Evolutionary conservation across 2,113 vertebrate species (phyloP), one percentile per base, ranked within the genome.

Genomic region (Myotis lucifugus): DNA sequence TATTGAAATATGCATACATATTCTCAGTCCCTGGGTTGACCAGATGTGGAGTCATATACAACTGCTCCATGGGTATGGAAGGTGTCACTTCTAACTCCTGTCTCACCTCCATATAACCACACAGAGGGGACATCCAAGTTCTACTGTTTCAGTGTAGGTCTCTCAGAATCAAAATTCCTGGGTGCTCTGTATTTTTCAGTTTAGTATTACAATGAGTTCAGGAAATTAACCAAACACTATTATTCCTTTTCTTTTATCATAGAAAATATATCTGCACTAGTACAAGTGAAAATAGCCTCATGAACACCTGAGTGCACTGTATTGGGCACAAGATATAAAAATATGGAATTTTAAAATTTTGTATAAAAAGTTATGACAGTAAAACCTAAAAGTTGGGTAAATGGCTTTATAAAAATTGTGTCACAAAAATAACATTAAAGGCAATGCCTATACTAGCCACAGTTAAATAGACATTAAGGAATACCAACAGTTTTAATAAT

Each of bases 201-300:
- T 96, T 21, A 91, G n/a, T 34, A 79, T 42, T 82, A 89, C 18
- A 76, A 11, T 48, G 14, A 90, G 19, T 86, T 93, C 34, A 91
- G 46, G 66, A 91, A 85, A 85, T 0, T 70, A 42, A 91, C 40
- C 29, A 29, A 72, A 82, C 25, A 78, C 32, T 54, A 83, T 84
- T 83, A 40, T 85, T 69, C 2, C 6, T 42, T 42, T 25, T 91
- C 29, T 92, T 89, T 88, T 91, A 67, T 37, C 72, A 70, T 5
- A 70, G 23, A 70, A 61, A 50, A 92, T 88, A 76, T 85, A 32
- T 34, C 81, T 93, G 56, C 23, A 59, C 56, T 59, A 11, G 23
- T 34, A 86, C 5, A 90, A 92, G 27, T 54, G 34, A 82, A 97
- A 94, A 72, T 78, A 78, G 74, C 27, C 78, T 93, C 74, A 89